Base-by-base conservation (phyloP, 2,797 vertebrate genomes). In the Oreonectes daqikongensis region DNA sequence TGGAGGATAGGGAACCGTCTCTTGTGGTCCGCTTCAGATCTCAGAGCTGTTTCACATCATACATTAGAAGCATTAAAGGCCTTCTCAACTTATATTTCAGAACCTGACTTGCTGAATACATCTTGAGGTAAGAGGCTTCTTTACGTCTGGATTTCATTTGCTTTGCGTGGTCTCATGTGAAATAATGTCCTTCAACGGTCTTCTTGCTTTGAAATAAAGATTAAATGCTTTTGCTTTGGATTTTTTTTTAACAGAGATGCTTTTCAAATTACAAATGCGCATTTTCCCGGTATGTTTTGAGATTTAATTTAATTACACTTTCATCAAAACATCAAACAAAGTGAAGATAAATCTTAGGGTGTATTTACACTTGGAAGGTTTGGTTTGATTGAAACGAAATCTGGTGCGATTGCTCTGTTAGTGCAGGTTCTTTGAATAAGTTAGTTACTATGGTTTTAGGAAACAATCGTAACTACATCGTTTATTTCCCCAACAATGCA, bases 41-140 rank as follows among this genome's bases (percentile, higher is more conserved):
- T 53, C 61, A 12, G 61, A 77, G 64, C 64, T 30, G 18, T 52
- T 61, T 50, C 46, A 17, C 35, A 50, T 77, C 72, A 74, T 73
- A 71, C 32, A 70, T 82, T 82, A 80, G 72, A 6, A 42, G 66
- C 46, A 73, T 78, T 78, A 68, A 72, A 67, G 53, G 32, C 15
- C 69, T 50, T 59, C 55, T 59, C 7, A 14, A 50, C 22, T 50
- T 60, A 26, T 28, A 35, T 78, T 69, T 66, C 22, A 15, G 11
- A 60, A 5, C 24, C 35, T 50, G 63, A 68, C 61, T 42, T 59
- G 60, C 64, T 40, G 60, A 71, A 72, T 9, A 14, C 24, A 57
- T 71, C 75, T 78, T 46, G 61, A 75, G 67, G 48, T 65, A 61
- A 79, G 64, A 69, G 44, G 22, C 26, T 67, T 24, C 40, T 72